Conservation (phyloP, 2,888 invertebrate species). For the Campoplex capitator region DNA sequence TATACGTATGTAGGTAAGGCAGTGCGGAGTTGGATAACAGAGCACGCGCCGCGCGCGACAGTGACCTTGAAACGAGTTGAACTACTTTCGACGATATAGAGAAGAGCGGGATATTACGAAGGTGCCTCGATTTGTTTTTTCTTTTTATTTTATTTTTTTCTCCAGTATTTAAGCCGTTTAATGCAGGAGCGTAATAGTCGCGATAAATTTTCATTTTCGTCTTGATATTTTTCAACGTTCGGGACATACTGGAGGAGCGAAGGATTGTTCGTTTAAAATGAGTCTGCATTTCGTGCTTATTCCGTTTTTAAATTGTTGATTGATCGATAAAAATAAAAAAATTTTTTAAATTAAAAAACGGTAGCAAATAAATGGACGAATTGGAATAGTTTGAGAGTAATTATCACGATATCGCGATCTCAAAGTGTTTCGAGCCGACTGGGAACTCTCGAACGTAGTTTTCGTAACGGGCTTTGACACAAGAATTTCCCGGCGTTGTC, state of each 20-base stretch:
- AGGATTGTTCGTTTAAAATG: not conserved
- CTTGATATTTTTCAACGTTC: not conserved
- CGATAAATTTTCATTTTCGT: not conserved
- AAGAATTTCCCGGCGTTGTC: slow-evolving; percentile 22
- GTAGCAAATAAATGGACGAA: not conserved
- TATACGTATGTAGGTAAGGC: slow-evolving; percentile 15
- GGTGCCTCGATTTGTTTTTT: slow-evolving; percentile 25
- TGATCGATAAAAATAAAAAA: not conserved
- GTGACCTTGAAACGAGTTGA: slow-evolving; percentile 71
- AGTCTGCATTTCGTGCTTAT: not conserved
- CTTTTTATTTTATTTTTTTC: not conserved
- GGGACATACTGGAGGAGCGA: not conserved
- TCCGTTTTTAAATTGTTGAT: not conserved
- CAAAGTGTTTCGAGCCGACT: slow-evolving; percentile 40
- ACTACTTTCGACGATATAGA: slow-evolving; percentile 56
- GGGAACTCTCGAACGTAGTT: slow-evolving; percentile 39
- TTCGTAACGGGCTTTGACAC: slow-evolving; percentile 63
- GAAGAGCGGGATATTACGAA: slow-evolving; percentile 33
- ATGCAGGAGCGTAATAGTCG: not conserved
- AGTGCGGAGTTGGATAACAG: slow-evolving; percentile 29
- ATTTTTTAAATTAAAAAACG: too few relatives aligned
- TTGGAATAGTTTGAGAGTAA: not conserved
- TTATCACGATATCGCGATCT: slow-evolving; percentile 36
- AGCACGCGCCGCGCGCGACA: slow-evolving; percentile 69
- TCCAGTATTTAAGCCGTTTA: not conserved